These are phyloP conservation scores for Sitta carolinensis DNA, from an alignment of 2,797 vertebrate species.

Conservation along the genomic window DNA sequence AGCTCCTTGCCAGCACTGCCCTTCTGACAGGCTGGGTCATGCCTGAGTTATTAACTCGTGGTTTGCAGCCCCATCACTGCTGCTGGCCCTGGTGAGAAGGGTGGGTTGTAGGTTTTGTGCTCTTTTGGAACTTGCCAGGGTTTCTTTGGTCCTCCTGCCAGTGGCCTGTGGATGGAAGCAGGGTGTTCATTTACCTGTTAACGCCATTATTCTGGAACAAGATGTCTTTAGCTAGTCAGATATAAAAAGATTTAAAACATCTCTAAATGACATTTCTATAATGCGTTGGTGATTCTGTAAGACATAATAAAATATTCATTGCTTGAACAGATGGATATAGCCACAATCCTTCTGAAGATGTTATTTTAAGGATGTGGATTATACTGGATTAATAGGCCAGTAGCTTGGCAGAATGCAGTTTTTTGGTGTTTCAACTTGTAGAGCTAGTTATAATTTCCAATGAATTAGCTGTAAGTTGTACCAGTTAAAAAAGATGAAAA, in stretches of 20 bases:
- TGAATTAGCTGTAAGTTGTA: background rate
- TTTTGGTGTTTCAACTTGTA: constrained; percentile 33
- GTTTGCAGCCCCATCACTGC: background rate
- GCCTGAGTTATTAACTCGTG: accelerated
- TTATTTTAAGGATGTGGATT: constrained; percentile 54
- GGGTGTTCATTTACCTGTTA: background rate
- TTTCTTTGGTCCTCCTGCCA: background rate
- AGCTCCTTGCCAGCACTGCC: background rate
- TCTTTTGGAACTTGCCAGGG: background rate
- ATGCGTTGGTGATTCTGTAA: constrained; percentile 11
- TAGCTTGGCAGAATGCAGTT: background rate
- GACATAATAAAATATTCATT: constrained; percentile 36
- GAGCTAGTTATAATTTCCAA: background rate
- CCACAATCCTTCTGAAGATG: constrained; percentile 17
- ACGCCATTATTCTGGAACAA: background rate
- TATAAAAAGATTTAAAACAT: background rate
- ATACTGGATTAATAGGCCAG: constrained; percentile 42
- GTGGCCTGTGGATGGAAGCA: background rate
- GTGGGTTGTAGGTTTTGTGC: background rate
- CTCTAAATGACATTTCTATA: background rate
- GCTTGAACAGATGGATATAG: constrained; percentile 41
- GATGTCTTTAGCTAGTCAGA: background rate
- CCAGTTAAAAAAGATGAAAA: background rate
- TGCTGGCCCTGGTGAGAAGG: accelerated
- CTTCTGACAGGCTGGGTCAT: background rate